Evolutionary conservation across 2,888 invertebrate genomes (phyloP).

Genomic region (Zhuqinia jingwanae): DNA sequence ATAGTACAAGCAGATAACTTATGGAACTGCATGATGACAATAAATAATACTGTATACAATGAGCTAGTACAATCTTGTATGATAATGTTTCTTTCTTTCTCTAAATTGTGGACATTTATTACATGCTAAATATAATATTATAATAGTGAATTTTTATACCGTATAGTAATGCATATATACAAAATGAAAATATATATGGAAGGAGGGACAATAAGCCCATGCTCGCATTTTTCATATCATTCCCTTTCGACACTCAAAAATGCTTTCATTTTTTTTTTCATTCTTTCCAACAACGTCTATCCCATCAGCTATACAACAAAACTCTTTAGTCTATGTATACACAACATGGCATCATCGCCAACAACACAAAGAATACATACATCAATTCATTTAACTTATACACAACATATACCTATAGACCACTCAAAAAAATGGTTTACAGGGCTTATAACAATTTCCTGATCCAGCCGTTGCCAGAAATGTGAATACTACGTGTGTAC

Average conservation of each 20-base stretch:
- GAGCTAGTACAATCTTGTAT: no score
- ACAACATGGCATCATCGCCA: not conserved
- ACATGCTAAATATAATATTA: no score
- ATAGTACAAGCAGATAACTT: not conserved
- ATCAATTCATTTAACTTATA: constrained; percentile 20
- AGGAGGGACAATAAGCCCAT: constrained; percentile 58
- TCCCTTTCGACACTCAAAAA: constrained; percentile 61
- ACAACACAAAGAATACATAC: constrained; percentile 43
- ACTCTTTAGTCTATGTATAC: not conserved
- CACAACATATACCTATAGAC: constrained; percentile 7
- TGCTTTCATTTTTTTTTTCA: constrained; percentile 10
- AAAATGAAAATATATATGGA: constrained; percentile 34
- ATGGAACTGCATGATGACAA: constrained; percentile 6
- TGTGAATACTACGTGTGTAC: constrained; percentile 26
- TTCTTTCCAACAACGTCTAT: constrained; percentile 33
- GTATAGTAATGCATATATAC: constrained; percentile 45
- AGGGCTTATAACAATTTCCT: constrained; percentile 19
- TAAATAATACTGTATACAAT: no score
- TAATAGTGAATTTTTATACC: no score
- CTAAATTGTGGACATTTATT: no score
- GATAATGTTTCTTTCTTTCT: no score
- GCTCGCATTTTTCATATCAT: constrained; percentile 61
- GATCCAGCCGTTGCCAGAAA: constrained; percentile 53
- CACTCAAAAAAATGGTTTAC: constrained; percentile 6
- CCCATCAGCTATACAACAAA: not conserved